Evolutionary conservation across 2,888 invertebrate genomes (phyloP).

Genomic region (Paralinhomoeus sp.): DNA sequence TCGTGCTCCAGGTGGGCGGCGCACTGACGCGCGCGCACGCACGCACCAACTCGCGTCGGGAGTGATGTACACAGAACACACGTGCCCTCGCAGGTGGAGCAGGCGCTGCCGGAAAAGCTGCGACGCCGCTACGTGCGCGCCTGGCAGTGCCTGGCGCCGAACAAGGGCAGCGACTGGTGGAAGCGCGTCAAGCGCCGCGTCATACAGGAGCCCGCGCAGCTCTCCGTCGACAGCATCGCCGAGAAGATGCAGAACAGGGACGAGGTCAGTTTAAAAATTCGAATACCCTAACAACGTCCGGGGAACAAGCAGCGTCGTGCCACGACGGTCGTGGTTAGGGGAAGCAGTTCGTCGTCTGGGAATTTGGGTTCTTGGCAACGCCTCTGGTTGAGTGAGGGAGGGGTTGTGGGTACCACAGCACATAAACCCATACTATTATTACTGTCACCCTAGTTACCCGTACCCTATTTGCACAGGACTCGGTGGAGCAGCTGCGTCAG

Average conservation of each 20-base stretch:
- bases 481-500: not conserved
- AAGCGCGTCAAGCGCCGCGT: not conserved
- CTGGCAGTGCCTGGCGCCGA: constrained; percentile 23
- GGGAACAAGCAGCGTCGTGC: too few species aligned
- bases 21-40: too few species aligned
- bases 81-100: constrained; percentile 31
- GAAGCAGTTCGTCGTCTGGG: too few species aligned
- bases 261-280: too few species aligned
- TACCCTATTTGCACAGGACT: not conserved
- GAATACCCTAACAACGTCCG: too few species aligned
- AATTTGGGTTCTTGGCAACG: not conserved
- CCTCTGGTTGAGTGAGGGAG: too few species aligned
- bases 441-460: not conserved
- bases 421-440: too few species aligned
- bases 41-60: too few species aligned
- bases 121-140: constrained; percentile 22
- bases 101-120: constrained; percentile 17
- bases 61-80: too few species aligned
- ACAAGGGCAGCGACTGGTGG: constrained; percentile 7
- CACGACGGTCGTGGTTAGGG: too few species aligned
- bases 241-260: not conserved
- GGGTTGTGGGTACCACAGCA: too few species aligned
- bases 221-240: not conserved
- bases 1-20: too few species aligned
- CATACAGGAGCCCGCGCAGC: not conserved